Evolutionary conservation across 2,888 invertebrate species (phyloP).

Genomic region (Diaperis boleti): DNA sequence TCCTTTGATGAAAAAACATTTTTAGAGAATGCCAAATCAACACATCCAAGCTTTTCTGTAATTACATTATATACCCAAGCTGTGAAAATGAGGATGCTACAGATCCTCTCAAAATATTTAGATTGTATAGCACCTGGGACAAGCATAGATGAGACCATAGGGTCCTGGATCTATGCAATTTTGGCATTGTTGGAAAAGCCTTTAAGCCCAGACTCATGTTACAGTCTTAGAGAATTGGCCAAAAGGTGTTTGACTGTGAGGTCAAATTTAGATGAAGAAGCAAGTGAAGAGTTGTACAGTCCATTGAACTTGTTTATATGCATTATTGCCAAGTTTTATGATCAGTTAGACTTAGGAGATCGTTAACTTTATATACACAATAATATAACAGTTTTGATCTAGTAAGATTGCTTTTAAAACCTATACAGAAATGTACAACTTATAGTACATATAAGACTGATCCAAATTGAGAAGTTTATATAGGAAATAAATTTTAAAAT

Average conservation of each 20-base stretch:
- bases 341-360: constrained; percentile 81
- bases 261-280: constrained; percentile 57
- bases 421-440: too few relatives aligned
- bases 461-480: too few relatives aligned
- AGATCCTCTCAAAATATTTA: constrained; percentile 53
- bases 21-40: constrained; percentile 43
- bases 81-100: constrained; percentile 55
- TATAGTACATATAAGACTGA: too few relatives aligned
- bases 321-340: constrained; percentile 79
- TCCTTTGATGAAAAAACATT: constrained; percentile 46
- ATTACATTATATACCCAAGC: constrained; percentile 52
- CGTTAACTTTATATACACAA: constrained; percentile 22
- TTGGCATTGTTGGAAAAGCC: constrained; percentile 73
- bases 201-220: constrained; percentile 72
- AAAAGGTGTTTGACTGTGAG: constrained; percentile 67
- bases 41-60: constrained; percentile 53
- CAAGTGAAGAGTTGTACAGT: constrained; percentile 64
- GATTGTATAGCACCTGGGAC: constrained; percentile 48
- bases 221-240: constrained; percentile 71
- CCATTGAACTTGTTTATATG: constrained; percentile 81
- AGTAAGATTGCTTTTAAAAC: too few relatives aligned
- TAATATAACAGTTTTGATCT: not conserved
- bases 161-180: constrained; percentile 75
- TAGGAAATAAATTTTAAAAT: too few relatives aligned
- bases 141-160: constrained; percentile 67